Conservation (phyloP, 2,797 vertebrate genomes). For the Coccyzus lansbergi region DNA sequence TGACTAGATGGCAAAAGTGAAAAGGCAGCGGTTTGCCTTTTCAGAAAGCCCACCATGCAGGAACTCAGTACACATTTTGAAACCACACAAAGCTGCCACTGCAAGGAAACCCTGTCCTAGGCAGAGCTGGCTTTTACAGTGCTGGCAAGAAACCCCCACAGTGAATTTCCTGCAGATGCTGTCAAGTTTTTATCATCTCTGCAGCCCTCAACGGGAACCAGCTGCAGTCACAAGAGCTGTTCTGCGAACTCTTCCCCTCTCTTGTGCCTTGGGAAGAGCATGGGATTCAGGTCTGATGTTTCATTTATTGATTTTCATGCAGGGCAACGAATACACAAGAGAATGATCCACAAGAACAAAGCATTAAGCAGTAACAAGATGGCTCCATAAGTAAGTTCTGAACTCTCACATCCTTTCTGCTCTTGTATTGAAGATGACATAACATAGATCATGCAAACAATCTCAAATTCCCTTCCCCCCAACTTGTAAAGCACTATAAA, state of each 20-base stretch:
- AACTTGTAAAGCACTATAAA: not conserved
- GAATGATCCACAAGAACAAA: not conserved
- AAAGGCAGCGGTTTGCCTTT: not conserved
- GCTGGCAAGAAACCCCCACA: not conserved
- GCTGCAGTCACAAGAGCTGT: not conserved
- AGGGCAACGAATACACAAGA: not conserved
- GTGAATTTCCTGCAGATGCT: not conserved
- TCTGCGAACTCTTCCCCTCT: not conserved
- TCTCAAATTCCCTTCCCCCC: not conserved
- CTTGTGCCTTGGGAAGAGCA: rapidly evolving
- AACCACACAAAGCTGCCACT: not conserved
- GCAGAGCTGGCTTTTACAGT: not conserved
- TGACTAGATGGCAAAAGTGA: not conserved
- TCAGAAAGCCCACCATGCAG: not conserved
- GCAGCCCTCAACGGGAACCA: not conserved
- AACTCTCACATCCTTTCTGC: not conserved
- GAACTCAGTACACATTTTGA: not conserved
- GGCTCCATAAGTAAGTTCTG: not conserved
- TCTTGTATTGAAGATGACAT: not conserved
- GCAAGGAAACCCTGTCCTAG: rapidly evolving
- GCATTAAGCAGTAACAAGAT: not conserved
- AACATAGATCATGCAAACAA: not conserved
- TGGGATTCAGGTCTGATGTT: not conserved
- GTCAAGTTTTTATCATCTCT: not conserved
- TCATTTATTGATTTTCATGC: not conserved